These are phyloP conservation scores for Barypeithes pellucidus DNA, from an alignment of 2,888 invertebrate genomes.

Conservation along the genomic window DNA sequence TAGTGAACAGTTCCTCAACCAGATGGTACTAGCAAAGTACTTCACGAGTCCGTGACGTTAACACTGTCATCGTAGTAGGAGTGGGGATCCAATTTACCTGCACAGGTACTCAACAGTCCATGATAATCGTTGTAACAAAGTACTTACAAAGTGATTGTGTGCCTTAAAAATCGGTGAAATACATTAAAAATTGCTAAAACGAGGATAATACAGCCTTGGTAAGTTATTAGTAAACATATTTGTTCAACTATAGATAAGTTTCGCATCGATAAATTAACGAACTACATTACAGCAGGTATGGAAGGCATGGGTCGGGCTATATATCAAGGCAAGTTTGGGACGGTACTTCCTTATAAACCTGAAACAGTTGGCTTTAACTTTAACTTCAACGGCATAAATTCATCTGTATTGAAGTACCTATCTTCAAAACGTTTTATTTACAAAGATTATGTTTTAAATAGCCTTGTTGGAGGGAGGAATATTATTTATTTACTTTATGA, in stretches of 20 bases:
- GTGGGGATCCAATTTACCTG: slow-evolving; percentile 35
- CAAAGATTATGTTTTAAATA: neutral
- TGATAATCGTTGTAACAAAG: slow-evolving; percentile 19
- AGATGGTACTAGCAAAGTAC: neutral
- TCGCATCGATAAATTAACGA: neutral
- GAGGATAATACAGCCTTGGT: slow-evolving; percentile 22
- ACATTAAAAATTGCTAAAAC: neutral
- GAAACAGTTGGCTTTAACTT: slow-evolving; percentile 5
- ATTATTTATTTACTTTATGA: slow-evolving; percentile 25
- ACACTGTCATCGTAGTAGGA: slow-evolving; percentile 12
- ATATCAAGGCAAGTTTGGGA: slow-evolving; percentile 20
- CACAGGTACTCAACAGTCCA: slow-evolving; percentile 33
- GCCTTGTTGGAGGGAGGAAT: neutral
- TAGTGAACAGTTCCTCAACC: neutral
- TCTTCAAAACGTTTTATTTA: neutral
- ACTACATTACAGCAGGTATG: slow-evolving; percentile 2
- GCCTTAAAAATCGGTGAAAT: neutral
- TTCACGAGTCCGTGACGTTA: slow-evolving; percentile 5
- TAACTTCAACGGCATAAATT: neutral
- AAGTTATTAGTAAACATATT: slow-evolving; percentile 5
- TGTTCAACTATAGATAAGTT: slow-evolving; percentile 9
- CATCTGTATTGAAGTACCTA: neutral
- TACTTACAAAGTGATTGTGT: slow-evolving; percentile 15
- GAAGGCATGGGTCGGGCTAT: slow-evolving; percentile 16
- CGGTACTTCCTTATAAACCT: slow-evolving; percentile 11